These are phyloP conservation scores for Podabrus alpinus DNA, from an alignment of 2,888 invertebrate species.

Conservation along the genomic window DNA sequence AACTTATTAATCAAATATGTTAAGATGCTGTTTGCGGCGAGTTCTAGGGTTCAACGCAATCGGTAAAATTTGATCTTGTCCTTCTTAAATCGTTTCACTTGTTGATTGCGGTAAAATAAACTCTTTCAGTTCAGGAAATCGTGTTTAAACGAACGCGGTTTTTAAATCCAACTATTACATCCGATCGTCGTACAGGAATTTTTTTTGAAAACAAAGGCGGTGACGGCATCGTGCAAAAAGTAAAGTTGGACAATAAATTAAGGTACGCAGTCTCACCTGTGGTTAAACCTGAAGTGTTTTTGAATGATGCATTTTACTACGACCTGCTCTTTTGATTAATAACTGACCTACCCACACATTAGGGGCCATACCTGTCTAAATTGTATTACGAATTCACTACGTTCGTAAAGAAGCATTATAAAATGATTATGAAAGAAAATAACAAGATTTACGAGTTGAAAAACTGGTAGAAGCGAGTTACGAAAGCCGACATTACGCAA, in stretches of 20 bases:
- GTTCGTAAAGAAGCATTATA: neutral
- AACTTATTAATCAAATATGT: too few species aligned
- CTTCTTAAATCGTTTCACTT: too few species aligned
- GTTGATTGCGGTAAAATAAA: too few species aligned
- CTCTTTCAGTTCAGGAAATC: too few species aligned
- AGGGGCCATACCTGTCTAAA: neutral
- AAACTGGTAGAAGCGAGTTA: neutral
- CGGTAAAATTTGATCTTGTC: too few species aligned
- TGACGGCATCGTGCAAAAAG: neutral
- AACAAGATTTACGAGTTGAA: neutral
- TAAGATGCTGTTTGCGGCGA: too few species aligned
- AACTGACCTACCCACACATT: slow-evolving; percentile 14
- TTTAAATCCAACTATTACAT: too few species aligned
- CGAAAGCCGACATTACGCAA: neutral
- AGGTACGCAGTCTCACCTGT: neutral
- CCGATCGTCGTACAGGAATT: neutral
- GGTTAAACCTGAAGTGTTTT: neutral
- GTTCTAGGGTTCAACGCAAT: too few species aligned
- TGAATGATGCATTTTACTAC: neutral
- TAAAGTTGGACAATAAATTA: neutral
- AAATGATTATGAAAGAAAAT: neutral
- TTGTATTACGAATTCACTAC: neutral
- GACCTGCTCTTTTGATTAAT: slow-evolving; percentile 13
- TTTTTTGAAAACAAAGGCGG: neutral
- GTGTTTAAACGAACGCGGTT: too few species aligned